phyloP scores from a whole-genome alignment of 2,888 invertebrate species.

The Coelopa pilipes region DNA sequence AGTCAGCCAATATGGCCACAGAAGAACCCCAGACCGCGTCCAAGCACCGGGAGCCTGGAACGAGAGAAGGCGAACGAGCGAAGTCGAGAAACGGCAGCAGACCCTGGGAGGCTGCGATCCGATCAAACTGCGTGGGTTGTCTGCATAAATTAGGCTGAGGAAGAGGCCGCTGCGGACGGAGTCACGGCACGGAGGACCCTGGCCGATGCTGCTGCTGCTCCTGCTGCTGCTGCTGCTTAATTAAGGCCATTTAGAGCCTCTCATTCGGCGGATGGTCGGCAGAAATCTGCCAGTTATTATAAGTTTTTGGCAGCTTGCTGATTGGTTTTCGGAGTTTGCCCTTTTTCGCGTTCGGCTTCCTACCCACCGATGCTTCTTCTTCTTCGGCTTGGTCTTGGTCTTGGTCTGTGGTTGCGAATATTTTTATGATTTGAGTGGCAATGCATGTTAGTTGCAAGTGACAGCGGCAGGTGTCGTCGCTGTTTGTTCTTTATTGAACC shows the following conservation, averaged over 20 bases:
- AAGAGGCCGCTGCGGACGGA: constrained; percentile 12
- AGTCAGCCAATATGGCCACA: neutral
- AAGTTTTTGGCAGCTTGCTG: constrained; percentile 30
- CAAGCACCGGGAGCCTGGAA: neutral
- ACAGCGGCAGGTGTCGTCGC: constrained; percentile 29
- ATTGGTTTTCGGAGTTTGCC: constrained; percentile 13
- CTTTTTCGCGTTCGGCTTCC: neutral
- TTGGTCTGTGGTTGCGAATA: neutral
- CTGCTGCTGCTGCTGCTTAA: constrained; percentile 22
- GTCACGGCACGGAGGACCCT: neutral
- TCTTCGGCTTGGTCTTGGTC: no score
- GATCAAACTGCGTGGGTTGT: constrained; percentile 26
- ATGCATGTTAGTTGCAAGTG: constrained; percentile 25
- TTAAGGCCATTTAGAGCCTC: constrained; percentile 24
- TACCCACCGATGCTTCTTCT: no score
- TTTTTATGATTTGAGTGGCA: constrained; percentile 31
- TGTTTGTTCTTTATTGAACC: constrained; percentile 19
- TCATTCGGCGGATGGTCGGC: neutral
- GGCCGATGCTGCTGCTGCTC: constrained; percentile 15
- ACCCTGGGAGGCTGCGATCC: neutral
- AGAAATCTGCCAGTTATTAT: constrained; percentile 27
- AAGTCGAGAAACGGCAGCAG: neutral
- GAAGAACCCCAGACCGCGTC: neutral
- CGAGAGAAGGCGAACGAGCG: neutral
- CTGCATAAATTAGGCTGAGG: constrained; percentile 26